Conservation (phyloP, 2,888 invertebrate genomes). For the Habrosyne pyritoides region DNA sequence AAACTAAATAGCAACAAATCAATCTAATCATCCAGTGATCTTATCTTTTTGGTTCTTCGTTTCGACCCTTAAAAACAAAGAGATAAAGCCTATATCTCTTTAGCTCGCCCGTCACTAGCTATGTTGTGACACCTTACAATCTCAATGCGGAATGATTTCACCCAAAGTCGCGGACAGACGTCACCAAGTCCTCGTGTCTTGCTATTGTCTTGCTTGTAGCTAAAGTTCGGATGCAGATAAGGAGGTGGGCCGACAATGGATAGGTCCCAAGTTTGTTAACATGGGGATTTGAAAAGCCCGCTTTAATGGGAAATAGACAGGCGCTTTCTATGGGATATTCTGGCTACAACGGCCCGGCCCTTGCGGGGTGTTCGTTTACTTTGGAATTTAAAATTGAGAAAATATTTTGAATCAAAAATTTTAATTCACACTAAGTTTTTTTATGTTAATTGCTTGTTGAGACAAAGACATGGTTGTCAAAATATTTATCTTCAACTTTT, state of each 20-base stretch:
- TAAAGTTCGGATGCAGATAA: conserved; percentile 68
- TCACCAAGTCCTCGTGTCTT: conserved; percentile 50
- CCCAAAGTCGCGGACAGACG: conserved; percentile 42
- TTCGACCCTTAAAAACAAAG: too few species aligned
- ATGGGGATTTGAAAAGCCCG: conserved; percentile 63
- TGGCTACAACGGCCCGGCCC: background rate
- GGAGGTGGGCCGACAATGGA: conserved; percentile 54
- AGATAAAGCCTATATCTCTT: background rate
- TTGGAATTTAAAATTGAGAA: conserved; percentile 20
- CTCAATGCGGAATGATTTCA: conserved; percentile 23
- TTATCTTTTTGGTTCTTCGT: too few species aligned
- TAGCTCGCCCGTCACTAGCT: conserved; percentile 15
- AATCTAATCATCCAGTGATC: too few species aligned
- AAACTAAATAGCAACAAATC: too few species aligned
- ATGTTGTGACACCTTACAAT: conserved; percentile 33
- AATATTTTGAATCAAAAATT: background rate
- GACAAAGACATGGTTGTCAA: too few species aligned
- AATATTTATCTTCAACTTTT: too few species aligned
- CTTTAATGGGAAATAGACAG: conserved; percentile 35
- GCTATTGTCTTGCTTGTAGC: conserved; percentile 55
- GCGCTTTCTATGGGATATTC: conserved; percentile 5
- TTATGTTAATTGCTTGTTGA: too few species aligned
- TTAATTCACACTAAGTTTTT: background rate
- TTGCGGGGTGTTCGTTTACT: conserved; percentile 32
- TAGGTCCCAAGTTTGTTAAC: conserved; percentile 64